A percentile compares a stretch with the other conserved stretches of the same genome.
Conservation (phyloP, 2,888 invertebrate species). For the Ophion ventricosus region DNA sequence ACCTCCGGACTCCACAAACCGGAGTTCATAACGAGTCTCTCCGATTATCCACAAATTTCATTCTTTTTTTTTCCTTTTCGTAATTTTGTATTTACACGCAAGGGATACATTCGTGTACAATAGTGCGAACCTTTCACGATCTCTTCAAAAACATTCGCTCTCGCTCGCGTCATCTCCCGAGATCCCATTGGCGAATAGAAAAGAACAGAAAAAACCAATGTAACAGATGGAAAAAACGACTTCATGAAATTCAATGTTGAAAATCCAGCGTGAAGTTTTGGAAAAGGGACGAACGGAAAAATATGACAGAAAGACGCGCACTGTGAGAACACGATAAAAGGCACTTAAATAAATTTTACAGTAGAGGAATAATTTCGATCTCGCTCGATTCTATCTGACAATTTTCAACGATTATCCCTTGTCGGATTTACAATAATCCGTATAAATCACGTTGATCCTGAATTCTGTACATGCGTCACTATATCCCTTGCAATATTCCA, state of each 20-base stretch:
- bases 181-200: not conserved
- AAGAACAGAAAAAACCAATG: not conserved
- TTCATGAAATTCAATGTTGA: not conserved
- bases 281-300: slow-evolving; percentile 10
- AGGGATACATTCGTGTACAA: slow-evolving; percentile 40
- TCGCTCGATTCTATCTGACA: slow-evolving; percentile 17
- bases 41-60: slow-evolving; percentile 22
- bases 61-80: slow-evolving; percentile 9
- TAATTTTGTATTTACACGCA: slow-evolving; percentile 56
- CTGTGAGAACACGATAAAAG: slow-evolving; percentile 44
- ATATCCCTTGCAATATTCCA: not conserved
- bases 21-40: slow-evolving; percentile 35
- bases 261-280: not conserved
- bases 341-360: slow-evolving; percentile 60
- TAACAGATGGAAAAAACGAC: not conserved
- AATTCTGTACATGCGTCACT: slow-evolving; percentile 43
- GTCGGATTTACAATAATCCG: slow-evolving; percentile 6
- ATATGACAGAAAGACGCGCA: not conserved
- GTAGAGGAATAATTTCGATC: slow-evolving; percentile 36
- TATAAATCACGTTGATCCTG: slow-evolving; percentile 47
- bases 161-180: not conserved
- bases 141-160: not conserved
- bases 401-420: slow-evolving; percentile 12
- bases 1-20: slow-evolving; percentile 2
- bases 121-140: slow-evolving; percentile 12